phyloP scores from a whole-genome alignment of 2,888 invertebrate genomes.

The Cerastis rubricosa region DNA sequence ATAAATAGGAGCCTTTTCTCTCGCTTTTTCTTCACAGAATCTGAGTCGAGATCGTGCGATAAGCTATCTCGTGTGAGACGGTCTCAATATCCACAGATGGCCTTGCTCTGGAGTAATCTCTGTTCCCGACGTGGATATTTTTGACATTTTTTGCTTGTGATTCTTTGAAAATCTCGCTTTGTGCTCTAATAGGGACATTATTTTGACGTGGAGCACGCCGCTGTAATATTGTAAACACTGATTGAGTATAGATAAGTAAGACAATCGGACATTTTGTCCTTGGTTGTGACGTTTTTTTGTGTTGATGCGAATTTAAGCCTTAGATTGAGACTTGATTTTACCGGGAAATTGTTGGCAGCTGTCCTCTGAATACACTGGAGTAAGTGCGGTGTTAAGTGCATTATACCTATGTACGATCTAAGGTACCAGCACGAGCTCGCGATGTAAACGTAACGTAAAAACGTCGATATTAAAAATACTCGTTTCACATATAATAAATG shows the following conservation, averaged over 20 bases:
- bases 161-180: constrained; percentile 88
- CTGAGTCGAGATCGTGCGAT: constrained; percentile 88
- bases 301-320: constrained; percentile 72
- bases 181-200: constrained; percentile 90
- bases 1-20: constrained; percentile 90
- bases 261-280: constrained; percentile 82
- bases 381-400: constrained; percentile 37
- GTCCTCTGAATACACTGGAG: constrained; percentile 47
- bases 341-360: constrained; percentile 69
- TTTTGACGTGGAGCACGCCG: constrained; percentile 89
- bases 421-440: no score
- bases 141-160: constrained; percentile 87
- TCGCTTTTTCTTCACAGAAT: constrained; percentile 89
- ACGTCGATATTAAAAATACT: no score
- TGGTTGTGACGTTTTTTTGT: constrained; percentile 76
- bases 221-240: constrained; percentile 89
- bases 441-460: no score
- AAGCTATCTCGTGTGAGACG: constrained; percentile 89
- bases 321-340: constrained; percentile 65
- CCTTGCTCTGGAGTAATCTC: constrained; percentile 88
- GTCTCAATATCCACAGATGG: constrained; percentile 91
- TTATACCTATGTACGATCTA: constrained; percentile 37
- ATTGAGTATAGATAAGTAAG: constrained; percentile 89
- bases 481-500: no score
- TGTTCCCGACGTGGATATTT: constrained; percentile 83